Evolutionary conservation across 2,888 invertebrate species (phyloP).

Genomic region (Drosophila longiperda): DNA sequence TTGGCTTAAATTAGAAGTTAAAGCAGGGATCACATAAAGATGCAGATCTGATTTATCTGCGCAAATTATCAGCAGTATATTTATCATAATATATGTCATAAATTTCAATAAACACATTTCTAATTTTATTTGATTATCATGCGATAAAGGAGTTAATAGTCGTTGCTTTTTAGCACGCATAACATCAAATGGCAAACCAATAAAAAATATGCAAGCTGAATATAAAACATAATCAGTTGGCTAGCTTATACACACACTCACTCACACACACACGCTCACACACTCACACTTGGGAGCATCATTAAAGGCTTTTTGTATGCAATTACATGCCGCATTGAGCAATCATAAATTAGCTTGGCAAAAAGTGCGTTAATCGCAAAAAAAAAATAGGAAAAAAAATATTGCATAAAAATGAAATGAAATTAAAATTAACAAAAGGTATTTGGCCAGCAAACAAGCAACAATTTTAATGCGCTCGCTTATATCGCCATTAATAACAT

Average conservation of each 20-base stretch:
- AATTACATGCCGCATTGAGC: constrained; percentile 79
- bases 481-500: constrained; percentile 63
- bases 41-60: neutral
- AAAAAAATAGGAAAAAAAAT: neutral
- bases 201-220: constrained; percentile 18
- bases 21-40: neutral
- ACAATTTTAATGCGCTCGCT: constrained; percentile 60
- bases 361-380: constrained; percentile 36
- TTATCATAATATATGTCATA: neutral
- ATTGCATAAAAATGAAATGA: constrained; percentile 50
- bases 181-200: constrained; percentile 8
- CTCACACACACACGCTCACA: constrained; percentile 13
- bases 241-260: constrained; percentile 24
- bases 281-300: constrained; percentile 33
- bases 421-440: constrained; percentile 78
- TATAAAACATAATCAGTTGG: constrained; percentile 50
- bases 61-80: neutral
- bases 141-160: constrained; percentile 60
- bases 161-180: constrained; percentile 30
- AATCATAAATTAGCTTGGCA: constrained; percentile 78
- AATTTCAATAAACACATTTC: constrained; percentile 13
- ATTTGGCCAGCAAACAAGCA: constrained; percentile 52
- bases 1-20: constrained; percentile 44
- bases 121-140: constrained; percentile 43
- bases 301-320: constrained; percentile 78